Evolutionary conservation across 2,797 vertebrate species (phyloP).

Genomic region (Gallinago nigripennis): DNA sequence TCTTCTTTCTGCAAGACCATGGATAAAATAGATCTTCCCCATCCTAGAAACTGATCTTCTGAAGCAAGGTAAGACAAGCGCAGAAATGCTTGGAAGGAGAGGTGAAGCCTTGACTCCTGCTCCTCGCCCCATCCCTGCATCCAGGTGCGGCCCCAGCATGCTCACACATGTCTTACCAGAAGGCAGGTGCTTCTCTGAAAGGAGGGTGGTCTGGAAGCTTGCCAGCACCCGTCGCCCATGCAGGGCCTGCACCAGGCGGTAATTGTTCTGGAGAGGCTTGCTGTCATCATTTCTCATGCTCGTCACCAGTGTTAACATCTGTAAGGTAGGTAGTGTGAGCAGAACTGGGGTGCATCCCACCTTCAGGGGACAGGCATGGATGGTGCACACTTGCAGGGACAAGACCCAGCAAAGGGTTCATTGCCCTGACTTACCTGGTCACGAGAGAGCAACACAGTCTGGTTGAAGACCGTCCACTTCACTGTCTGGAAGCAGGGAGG

Average conservation of each 20-base stretch:
- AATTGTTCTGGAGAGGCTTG: slow-evolving; percentile 71
- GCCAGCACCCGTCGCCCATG: slow-evolving; percentile 63
- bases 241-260: slow-evolving; percentile 68
- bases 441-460: slow-evolving; percentile 84
- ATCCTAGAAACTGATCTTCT: not conserved
- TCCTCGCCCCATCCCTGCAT: fast-evolving
- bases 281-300: slow-evolving; percentile 46
- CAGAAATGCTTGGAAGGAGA: not conserved
- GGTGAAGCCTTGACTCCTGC: not conserved
- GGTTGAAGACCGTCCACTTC: slow-evolving; percentile 89
- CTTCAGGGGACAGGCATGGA: fast-evolving
- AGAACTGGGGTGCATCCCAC: fast-evolving
- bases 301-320: slow-evolving; percentile 73
- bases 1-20: not conserved
- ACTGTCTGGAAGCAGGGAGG: slow-evolving; percentile 91
- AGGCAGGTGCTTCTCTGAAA: not conserved
- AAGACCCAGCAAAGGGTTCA: fast-evolving
- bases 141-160: not conserved
- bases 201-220: slow-evolving; percentile 42
- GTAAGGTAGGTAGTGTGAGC: not conserved
- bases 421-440: slow-evolving; percentile 80
- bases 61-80: not conserved
- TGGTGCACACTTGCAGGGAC: fast-evolving
- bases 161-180: not conserved
- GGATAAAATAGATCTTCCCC: not conserved